Evolutionary conservation across 2,888 invertebrate genomes (phyloP).

Genomic region (Pollenia amentaria): DNA sequence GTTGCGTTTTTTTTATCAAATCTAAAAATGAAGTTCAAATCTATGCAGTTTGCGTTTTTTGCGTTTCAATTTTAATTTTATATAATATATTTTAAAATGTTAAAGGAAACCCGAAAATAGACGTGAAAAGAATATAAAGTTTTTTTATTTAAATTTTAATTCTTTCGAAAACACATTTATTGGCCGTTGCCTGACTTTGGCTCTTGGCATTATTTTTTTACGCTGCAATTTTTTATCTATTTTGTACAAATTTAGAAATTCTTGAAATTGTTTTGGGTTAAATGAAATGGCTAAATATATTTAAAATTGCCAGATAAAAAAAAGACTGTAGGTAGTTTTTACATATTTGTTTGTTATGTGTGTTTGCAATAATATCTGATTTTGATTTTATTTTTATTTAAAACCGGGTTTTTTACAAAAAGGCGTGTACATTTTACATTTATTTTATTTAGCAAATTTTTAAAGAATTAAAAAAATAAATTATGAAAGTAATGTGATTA

Average conservation of each 20-base stretch:
- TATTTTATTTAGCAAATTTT: neutral
- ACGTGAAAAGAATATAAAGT: neutral
- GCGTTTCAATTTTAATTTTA: slow-evolving; percentile 44
- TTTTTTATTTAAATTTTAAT: slow-evolving; percentile 37
- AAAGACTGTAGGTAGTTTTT: neutral
- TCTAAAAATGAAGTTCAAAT: slow-evolving; percentile 62
- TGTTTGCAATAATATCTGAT: neutral
- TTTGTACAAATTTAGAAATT: slow-evolving; percentile 65
- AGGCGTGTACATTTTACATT: slow-evolving; percentile 6
- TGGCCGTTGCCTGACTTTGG: slow-evolving; percentile 70
- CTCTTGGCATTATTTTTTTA: slow-evolving; percentile 67
- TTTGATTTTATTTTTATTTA: slow-evolving; percentile 12
- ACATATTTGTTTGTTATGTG: neutral
- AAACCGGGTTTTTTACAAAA: neutral
- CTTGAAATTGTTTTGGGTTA: slow-evolving; percentile 61
- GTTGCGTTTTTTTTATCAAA: neutral
- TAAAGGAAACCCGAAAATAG: neutral
- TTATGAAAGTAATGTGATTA: too few relatives aligned
- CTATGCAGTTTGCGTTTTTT: slow-evolving; percentile 42
- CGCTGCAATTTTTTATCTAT: slow-evolving; percentile 5
- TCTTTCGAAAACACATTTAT: slow-evolving; percentile 54
- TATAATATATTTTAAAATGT: slow-evolving; percentile 24
- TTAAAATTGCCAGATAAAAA: slow-evolving; percentile 3
- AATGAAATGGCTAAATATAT: slow-evolving; percentile 26
- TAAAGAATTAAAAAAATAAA: too few relatives aligned